A percentile compares a stretch with the other conserved stretches of the same genome.
These are phyloP conservation scores for Plumapathes pennacea DNA, from an alignment of 92 coral and sea anemone species.

Conservation along the genomic window DNA sequence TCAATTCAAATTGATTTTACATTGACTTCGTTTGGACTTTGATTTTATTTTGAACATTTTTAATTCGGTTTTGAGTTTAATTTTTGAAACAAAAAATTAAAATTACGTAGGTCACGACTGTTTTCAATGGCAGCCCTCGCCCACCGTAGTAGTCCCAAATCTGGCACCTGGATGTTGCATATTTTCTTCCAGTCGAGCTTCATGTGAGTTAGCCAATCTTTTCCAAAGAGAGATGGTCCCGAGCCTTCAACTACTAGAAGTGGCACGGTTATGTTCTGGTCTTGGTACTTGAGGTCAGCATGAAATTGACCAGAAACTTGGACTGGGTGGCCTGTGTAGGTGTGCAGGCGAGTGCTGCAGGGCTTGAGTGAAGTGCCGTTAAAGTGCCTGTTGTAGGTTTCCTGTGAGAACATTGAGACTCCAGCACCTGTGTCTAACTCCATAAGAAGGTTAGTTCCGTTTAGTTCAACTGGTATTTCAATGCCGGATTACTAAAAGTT, in stretches of 20 bases:
- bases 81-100: too few relatives aligned
- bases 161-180: slow-evolving; percentile 19
- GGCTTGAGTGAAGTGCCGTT: slow-evolving; percentile 29
- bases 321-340: slow-evolving; percentile 40
- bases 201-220: slow-evolving; percentile 41
- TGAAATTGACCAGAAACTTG: slow-evolving; percentile 35
- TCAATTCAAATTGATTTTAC: too few relatives aligned
- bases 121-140: too few relatives aligned
- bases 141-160: slow-evolving; percentile 9
- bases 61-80: too few relatives aligned
- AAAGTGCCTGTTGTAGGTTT: slow-evolving; percentile 43
- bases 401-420: slow-evolving; percentile 26
- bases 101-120: too few relatives aligned
- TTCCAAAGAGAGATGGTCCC: slow-evolving; percentile 51
- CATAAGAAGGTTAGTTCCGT: slow-evolving; percentile 18
- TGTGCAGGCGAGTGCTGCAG: slow-evolving; percentile 32
- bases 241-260: slow-evolving; percentile 47
- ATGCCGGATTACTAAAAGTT: too few relatives aligned
- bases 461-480: slow-evolving; percentile 34
- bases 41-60: too few relatives aligned
- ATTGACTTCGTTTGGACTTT: too few relatives aligned
- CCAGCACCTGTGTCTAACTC: slow-evolving; percentile 56
- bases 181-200: slow-evolving; percentile 46
- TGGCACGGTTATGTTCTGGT: slow-evolving; percentile 32
- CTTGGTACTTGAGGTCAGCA: slow-evolving; percentile 34